A percentile compares a stretch with the other conserved stretches of the same genome.
Evolutionary conservation across 2,888 invertebrate genomes (phyloP).

Genomic region (Melanophora roralis): DNA sequence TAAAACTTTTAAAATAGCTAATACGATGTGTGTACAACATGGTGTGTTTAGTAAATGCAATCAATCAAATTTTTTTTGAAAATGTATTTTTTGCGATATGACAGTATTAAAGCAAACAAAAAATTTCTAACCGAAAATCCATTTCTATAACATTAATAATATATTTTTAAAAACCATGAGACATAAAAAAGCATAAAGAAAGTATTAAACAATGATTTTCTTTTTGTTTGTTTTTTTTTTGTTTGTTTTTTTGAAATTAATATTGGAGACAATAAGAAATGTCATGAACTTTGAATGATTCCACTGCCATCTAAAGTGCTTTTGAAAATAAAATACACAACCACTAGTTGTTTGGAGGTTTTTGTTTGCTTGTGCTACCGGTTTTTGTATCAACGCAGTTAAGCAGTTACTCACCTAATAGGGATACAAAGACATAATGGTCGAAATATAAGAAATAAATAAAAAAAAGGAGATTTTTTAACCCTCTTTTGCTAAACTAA

Average conservation of each 20-base stretch:
- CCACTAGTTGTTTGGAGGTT: not conserved
- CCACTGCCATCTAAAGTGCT: not conserved
- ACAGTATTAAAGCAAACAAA: no score
- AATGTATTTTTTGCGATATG: no score
- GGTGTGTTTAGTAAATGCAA: no score
- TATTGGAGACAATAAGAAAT: not conserved
- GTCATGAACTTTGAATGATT: conserved; percentile 29
- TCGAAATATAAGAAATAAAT: not conserved
- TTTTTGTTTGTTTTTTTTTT: not conserved
- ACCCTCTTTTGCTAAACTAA: not conserved
- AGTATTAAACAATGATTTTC: conserved; percentile 40
- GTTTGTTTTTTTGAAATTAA: not conserved
- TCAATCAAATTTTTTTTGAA: no score
- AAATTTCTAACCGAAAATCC: conserved; percentile 12
- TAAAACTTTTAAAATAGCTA: no score
- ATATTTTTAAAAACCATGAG: conserved; percentile 20
- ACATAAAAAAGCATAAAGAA: conserved; percentile 3
- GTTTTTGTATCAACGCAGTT: conserved; percentile 37
- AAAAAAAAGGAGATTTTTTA: not conserved
- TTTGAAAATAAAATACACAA: not conserved
- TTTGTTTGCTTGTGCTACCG: conserved; percentile 14
- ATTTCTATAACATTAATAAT: conserved; percentile 25
- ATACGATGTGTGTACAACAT: no score
- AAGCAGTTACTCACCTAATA: conserved; percentile 36
- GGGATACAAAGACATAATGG: conserved; percentile 3